Evolutionary conservation across 1,140 invertebrate species (phyloP).

Genomic region (Drosophila novamexicana): DNA sequence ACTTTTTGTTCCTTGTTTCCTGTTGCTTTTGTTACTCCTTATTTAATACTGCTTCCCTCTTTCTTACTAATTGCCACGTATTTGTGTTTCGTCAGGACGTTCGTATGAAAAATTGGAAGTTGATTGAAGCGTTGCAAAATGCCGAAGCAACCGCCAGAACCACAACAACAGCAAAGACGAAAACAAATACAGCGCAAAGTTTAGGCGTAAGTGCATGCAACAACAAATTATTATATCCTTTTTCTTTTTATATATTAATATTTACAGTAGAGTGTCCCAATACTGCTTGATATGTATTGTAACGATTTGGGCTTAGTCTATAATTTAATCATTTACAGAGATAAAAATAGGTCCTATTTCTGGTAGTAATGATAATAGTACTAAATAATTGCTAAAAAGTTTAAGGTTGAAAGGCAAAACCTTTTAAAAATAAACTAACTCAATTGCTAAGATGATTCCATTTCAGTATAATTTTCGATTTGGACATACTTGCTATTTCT

Average conservation of each 20-base stretch:
- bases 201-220: constrained; percentile 85
- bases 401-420: too few relatives aligned
- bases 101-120: constrained; percentile 94
- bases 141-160: constrained; percentile 87
- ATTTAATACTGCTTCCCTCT: constrained; percentile 1
- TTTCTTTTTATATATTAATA: not conserved
- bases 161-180: constrained; percentile 79
- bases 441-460: too few relatives aligned
- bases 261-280: too few relatives aligned
- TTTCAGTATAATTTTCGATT: too few relatives aligned
- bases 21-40: not conserved
- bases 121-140: constrained; percentile 92
- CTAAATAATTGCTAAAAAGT: too few relatives aligned
- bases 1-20: not conserved
- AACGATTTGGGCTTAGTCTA: too few relatives aligned
- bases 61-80: constrained; percentile 66
- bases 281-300: too few relatives aligned
- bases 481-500: too few relatives aligned
- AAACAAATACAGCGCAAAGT: constrained; percentile 77
- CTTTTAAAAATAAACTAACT: too few relatives aligned
- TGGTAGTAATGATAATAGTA: too few relatives aligned
- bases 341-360: too few relatives aligned
- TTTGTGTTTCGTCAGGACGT: constrained; percentile 87
- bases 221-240: constrained; percentile 1
- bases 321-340: too few relatives aligned